A percentile compares a stretch with the other conserved stretches of the same genome.
phyloP scores from a whole-genome alignment of 2,113 vertebrate species.

The Struthio camelus region DNA sequence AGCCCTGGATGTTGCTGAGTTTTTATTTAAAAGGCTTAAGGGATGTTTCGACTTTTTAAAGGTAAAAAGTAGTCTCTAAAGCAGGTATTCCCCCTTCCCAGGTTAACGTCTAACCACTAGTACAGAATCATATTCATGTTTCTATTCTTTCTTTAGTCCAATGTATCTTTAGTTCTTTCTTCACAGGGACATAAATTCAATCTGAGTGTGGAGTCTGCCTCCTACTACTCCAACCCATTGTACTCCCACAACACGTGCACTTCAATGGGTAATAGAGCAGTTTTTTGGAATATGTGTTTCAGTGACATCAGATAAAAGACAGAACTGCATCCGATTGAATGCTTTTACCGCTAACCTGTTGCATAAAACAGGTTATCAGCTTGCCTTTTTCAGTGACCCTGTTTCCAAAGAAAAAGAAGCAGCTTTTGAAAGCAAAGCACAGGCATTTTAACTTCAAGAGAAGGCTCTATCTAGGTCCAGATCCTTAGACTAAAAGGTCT shows the following conservation, averaged over 20 bases:
- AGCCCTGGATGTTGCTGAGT: constrained; percentile 72
- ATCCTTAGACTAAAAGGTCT: background rate
- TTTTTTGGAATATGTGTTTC: background rate
- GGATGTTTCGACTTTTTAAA: background rate
- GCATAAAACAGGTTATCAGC: background rate
- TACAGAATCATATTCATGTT: background rate
- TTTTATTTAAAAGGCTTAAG: constrained; percentile 65
- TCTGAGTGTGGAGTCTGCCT: background rate
- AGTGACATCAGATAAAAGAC: background rate
- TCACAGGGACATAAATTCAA: background rate
- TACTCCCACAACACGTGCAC: too few relatives aligned
- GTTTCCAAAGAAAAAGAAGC: background rate
- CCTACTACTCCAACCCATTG: background rate
- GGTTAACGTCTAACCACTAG: background rate
- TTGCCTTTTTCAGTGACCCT: background rate
- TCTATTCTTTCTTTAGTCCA: background rate
- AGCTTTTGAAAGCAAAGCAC: background rate
- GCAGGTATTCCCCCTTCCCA: background rate
- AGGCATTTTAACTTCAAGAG: background rate
- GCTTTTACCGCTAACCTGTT: background rate
- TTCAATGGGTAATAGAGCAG: background rate
- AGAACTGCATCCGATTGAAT: background rate
- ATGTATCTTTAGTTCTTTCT: background rate
- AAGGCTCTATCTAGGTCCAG: background rate
- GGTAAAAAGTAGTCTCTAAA: background rate